Evolutionary conservation across 2,113 vertebrate species (phyloP).

Genomic region (Calypte anna): DNA sequence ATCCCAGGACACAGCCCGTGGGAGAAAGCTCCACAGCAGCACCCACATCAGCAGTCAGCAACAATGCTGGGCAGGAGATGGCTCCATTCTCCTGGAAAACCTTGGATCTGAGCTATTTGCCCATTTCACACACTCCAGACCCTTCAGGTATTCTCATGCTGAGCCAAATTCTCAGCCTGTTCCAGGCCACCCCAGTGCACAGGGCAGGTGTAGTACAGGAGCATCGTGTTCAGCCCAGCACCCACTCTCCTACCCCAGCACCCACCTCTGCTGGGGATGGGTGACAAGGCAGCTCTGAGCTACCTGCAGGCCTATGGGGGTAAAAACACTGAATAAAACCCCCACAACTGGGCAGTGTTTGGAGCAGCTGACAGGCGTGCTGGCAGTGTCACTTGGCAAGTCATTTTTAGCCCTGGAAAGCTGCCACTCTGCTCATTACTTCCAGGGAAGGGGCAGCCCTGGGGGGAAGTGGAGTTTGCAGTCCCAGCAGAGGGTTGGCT

Average conservation of each 20-base stretch:
- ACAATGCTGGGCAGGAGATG: neutral
- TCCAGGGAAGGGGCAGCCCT: neutral
- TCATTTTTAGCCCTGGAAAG: conserved; percentile 5
- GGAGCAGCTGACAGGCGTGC: fast-evolving
- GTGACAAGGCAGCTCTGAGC: neutral
- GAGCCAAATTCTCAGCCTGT: neutral
- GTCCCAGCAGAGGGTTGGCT: neutral
- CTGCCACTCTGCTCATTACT: neutral
- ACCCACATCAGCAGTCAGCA: fast-evolving
- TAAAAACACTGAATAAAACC: neutral
- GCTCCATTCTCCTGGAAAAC: neutral
- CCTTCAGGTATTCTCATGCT: neutral
- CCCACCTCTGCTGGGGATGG: neutral
- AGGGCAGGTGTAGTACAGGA: neutral
- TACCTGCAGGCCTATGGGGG: fast-evolving
- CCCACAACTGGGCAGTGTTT: neutral
- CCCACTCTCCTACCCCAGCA: fast-evolving
- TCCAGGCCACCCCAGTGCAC: neutral
- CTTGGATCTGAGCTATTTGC: neutral
- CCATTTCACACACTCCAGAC: neutral
- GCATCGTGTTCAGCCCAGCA: neutral
- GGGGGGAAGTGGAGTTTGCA: neutral
- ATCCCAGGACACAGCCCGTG: neutral
- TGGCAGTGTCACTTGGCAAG: neutral
- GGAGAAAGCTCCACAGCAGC: fast-evolving